These are phyloP conservation scores for Epinephelus moara DNA, from an alignment of 2,113 vertebrate species.

Conservation along the genomic window DNA sequence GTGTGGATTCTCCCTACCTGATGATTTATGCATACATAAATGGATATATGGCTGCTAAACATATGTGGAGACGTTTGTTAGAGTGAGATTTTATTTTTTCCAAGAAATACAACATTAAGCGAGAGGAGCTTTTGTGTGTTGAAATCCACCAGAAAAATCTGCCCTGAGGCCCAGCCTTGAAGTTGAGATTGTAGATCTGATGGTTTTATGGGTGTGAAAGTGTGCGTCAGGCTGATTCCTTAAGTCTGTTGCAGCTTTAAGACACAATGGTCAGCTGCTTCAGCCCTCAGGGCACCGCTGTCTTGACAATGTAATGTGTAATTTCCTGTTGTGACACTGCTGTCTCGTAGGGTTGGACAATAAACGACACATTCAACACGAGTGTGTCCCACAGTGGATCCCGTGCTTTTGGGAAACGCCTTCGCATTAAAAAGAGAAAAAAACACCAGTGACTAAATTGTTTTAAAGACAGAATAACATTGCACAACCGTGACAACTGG, in stretches of 20 bases:
- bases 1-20: slow-evolving; percentile 3
- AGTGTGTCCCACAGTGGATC: slow-evolving; percentile 54
- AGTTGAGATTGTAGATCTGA: slow-evolving; percentile 43
- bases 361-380: slow-evolving; percentile 49
- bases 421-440: slow-evolving; percentile 3
- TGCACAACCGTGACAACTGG: background rate
- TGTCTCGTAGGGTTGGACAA: slow-evolving; percentile 49
- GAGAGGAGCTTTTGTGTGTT: slow-evolving; percentile 2
- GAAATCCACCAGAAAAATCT: slow-evolving; percentile 36
- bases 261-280: slow-evolving; percentile 39
- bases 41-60: background rate
- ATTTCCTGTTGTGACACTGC: slow-evolving; percentile 72
- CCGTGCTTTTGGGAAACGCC: slow-evolving; percentile 54
- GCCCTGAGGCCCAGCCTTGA: slow-evolving; percentile 31
- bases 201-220: slow-evolving; percentile 51
- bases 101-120: slow-evolving; percentile 13
- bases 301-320: slow-evolving; percentile 33
- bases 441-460: background rate
- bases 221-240: slow-evolving; percentile 50
- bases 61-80: background rate
- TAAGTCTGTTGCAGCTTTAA: slow-evolving; percentile 45
- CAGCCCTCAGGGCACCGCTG: slow-evolving; percentile 30
- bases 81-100: background rate
- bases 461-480: background rate
- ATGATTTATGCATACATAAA: slow-evolving; percentile 14